Percentiles rank a stretch among this genome's conserved stretches.
phyloP scores from a whole-genome alignment of 2,113 vertebrate species.

The Microcebus murinus region DNA sequence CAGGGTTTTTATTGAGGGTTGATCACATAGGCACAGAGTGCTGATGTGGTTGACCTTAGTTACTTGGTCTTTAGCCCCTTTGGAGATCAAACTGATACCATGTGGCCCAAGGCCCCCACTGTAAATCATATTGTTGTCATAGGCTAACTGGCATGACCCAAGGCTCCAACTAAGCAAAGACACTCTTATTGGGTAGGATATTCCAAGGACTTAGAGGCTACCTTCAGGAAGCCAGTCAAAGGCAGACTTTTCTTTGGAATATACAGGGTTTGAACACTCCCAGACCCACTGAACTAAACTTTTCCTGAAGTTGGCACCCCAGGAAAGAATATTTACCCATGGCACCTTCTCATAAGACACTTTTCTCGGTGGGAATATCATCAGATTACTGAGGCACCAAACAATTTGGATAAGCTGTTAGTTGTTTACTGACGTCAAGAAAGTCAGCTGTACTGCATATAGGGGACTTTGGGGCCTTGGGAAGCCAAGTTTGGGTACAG shows the following conservation, averaged over 20 bases:
- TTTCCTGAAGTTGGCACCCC: not conserved
- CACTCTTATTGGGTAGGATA: not conserved
- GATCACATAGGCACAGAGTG: not conserved
- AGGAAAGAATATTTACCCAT: not conserved
- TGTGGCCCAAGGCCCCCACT: not conserved
- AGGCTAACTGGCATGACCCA: not conserved
- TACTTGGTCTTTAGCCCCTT: not conserved
- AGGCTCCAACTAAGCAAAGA: not conserved
- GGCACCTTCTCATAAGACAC: not conserved
- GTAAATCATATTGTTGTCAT: not conserved
- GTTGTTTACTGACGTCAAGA: not conserved
- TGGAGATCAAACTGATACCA: not conserved
- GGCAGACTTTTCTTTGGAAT: not conserved
- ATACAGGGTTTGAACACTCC: not conserved
- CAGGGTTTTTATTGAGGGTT: not conserved
- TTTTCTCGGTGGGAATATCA: not conserved
- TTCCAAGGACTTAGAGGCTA: not conserved
- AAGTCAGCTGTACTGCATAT: not conserved
- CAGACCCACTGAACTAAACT: not conserved
- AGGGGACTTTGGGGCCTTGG: not conserved
- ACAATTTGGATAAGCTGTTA: not conserved
- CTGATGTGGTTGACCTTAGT: not conserved
- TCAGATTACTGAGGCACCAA: not conserved
- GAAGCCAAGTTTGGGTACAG: not conserved
- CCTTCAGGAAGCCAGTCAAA: not conserved